phyloP scores from a whole-genome alignment of 2,888 invertebrate genomes.

The Lacanobia wlatinum region DNA sequence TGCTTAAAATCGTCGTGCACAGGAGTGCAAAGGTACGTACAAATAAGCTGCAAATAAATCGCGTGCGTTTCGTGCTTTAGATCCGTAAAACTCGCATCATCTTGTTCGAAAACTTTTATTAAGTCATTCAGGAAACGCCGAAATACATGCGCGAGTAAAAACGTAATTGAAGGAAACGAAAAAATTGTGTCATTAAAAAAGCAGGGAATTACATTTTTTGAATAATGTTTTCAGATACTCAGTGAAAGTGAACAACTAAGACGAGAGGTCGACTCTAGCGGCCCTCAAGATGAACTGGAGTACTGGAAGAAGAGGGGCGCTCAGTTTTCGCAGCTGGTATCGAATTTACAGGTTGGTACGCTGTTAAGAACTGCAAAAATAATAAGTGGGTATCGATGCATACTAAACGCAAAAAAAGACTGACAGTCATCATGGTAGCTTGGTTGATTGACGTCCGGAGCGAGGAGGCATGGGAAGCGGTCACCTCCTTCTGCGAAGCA shows the following conservation, averaged over 20 bases:
- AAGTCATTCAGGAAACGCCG: background rate
- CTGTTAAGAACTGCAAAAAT: background rate
- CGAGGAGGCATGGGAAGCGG: too few relatives aligned
- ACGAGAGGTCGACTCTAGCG: constrained; percentile 97
- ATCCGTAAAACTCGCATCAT: constrained; percentile 9
- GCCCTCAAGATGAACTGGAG: constrained; percentile 98
- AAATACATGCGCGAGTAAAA: background rate
- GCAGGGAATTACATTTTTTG: background rate
- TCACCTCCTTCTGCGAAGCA: too few relatives aligned
- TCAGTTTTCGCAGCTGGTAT: constrained; percentile 96
- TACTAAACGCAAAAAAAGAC: background rate
- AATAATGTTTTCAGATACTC: constrained; percentile 89
- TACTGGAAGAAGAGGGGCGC: constrained; percentile 99
- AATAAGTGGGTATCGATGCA: background rate
- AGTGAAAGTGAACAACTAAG: constrained; percentile 98
- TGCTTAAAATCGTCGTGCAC: background rate
- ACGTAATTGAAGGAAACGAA: background rate
- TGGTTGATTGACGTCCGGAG: too few relatives aligned
- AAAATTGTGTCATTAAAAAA: background rate
- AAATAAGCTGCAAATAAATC: background rate
- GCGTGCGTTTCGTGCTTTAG: constrained; percentile 34
- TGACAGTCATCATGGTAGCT: background rate
- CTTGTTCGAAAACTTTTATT: constrained; percentile 16
- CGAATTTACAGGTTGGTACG: constrained; percentile 92
- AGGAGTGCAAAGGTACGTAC: background rate